Evolutionary conservation across 23 tunicate species (phyloP).

Genomic region (Styela clava): DNA sequence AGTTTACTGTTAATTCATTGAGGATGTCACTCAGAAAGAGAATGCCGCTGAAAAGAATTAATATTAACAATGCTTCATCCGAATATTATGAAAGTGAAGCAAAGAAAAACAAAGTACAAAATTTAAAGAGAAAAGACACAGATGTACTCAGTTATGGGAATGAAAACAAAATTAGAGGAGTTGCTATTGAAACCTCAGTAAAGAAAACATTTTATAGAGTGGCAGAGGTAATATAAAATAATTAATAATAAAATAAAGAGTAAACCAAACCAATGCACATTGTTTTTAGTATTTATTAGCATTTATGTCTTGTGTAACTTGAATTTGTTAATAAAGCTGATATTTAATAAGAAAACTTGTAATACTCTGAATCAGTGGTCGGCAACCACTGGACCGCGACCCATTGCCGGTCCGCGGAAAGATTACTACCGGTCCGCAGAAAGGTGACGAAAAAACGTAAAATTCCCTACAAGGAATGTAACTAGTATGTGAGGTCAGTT

Average conservation of each 20-base stretch:
- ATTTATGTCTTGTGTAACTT: too few relatives aligned
- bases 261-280: not conserved
- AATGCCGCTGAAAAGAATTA: not conserved
- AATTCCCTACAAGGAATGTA: too few relatives aligned
- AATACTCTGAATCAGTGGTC: too few relatives aligned
- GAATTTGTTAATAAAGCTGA: too few relatives aligned
- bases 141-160: not conserved
- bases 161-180: not conserved
- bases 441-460: too few relatives aligned
- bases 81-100: not conserved
- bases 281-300: too few relatives aligned
- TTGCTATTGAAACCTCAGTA: not conserved
- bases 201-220: conserved; percentile 16
- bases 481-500: too few relatives aligned
- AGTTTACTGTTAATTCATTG: not conserved
- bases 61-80: not conserved
- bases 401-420: too few relatives aligned
- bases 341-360: too few relatives aligned
- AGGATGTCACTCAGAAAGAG: conserved; percentile 9
- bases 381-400: too few relatives aligned
- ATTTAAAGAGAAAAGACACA: not conserved
- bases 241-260: not conserved
- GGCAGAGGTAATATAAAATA: conserved; percentile 1
- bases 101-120: not conserved
- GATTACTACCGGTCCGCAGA: too few relatives aligned